Evolutionary conservation across 2,797 vertebrate species (phyloP), one percentile per base, ranked within the genome.

Genomic region (Melanotaenia nigrans): DNA sequence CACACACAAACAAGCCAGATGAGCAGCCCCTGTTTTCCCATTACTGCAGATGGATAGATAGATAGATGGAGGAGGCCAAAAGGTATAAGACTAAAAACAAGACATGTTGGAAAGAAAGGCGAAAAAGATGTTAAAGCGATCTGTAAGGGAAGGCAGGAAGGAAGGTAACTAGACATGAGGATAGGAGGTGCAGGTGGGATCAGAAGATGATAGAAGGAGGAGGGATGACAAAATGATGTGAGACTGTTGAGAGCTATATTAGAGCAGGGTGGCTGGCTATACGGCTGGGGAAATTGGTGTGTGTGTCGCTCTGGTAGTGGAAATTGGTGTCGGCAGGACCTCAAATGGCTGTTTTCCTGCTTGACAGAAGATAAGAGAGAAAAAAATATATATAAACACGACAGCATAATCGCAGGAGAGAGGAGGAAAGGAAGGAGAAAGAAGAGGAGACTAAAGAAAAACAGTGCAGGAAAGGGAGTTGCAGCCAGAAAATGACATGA

Each of bases 281-380:
- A 45, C 65, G 61, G 78, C 79, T 61, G 68, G 65, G 75, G 64
- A 83, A 84, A 84, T 81, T 75, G 57, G 65, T 70, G 68, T 73
- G 68, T 70, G 65, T 55, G 69, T 81, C 1, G 28, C 53, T 73
- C 28, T 67, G 76, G 57, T 67, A 61, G 78, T 83, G 81, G 82
- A 90, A 92, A 93, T 92, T 91, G 85, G 81, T 92, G 90, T 86
- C 85, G 88, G 90, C 91, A 87, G 89, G 84, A 90, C 84, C 87
- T 85, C 88, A 92, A 93, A 93, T 91, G 90, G 80, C 84, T 92
- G 89, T 92, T 92, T 90, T 85, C 79, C 87, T 85, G 86, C 86
- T 81, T 88, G 88, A 90, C 87, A 88, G 87, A 83, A 89, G 86
- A 89, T 92, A 91, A 91, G 84, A 84, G 78, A 45, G 71, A 11